These are phyloP conservation scores for Berghia stephanieae DNA, from an alignment of 1,140 invertebrate species.

Conservation along the genomic window DNA sequence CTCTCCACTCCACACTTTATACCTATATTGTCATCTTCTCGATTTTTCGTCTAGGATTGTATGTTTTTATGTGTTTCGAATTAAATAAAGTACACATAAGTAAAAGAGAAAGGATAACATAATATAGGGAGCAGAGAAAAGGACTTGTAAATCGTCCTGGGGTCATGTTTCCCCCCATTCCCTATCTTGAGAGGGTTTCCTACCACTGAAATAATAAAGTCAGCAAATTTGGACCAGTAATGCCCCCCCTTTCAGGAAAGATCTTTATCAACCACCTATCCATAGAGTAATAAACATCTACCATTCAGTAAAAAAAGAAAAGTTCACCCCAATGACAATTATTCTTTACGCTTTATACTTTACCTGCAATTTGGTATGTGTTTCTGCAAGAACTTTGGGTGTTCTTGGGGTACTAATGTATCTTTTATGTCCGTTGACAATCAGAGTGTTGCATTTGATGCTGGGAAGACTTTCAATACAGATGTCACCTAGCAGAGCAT, in stretches of 20 bases:
- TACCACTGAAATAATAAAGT: too few relatives aligned
- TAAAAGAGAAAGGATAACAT: too few relatives aligned
- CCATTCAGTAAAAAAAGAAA: background rate
- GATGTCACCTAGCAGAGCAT: conserved; percentile 79
- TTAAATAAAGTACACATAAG: too few relatives aligned
- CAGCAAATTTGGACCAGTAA: too few relatives aligned
- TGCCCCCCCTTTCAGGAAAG: background rate
- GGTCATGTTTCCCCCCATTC: too few relatives aligned
- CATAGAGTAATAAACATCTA: background rate
- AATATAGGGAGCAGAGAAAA: too few relatives aligned
- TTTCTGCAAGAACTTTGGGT: conserved; percentile 74
- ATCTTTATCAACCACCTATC: background rate
- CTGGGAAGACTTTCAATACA: conserved; percentile 75
- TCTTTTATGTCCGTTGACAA: conserved; percentile 86
- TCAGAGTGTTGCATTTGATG: conserved; percentile 76
- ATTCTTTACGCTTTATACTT: background rate
- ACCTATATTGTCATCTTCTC: too few relatives aligned
- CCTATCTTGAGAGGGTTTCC: too few relatives aligned
- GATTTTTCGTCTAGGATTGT: too few relatives aligned
- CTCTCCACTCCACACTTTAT: too few relatives aligned
- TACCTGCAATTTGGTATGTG: conserved; percentile 26
- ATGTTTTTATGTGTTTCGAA: too few relatives aligned
- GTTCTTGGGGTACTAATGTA: conserved; percentile 77
- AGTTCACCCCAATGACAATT: background rate
- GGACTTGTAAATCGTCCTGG: too few relatives aligned